A percentile compares a stretch with the other conserved stretches of the same genome.
These are phyloP conservation scores for Sternotherus odoratus DNA, from an alignment of 2,797 vertebrate genomes.

Conservation along the genomic window DNA sequence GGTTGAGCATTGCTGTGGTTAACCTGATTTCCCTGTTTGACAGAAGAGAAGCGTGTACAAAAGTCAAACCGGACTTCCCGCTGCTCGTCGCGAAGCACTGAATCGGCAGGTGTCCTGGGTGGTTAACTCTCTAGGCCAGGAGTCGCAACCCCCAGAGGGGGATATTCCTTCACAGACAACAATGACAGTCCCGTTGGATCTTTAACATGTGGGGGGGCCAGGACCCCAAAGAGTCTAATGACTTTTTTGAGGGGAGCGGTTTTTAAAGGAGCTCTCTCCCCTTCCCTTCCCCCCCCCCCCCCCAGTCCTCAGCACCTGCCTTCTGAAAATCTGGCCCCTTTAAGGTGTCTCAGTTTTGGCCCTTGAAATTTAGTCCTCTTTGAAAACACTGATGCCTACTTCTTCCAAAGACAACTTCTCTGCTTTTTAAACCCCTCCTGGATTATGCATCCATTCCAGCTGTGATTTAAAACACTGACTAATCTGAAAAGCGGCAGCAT, in stretches of 20 bases:
- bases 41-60: slow-evolving; percentile 8
- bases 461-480: slow-evolving; percentile 21
- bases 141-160: slow-evolving; percentile 5
- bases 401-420: not conserved
- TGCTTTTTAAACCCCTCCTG: not conserved
- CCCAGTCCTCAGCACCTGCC: not conserved
- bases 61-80: slow-evolving; percentile 19
- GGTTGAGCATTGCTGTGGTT: not conserved
- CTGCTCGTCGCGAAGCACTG: slow-evolving; percentile 67
- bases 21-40: slow-evolving; percentile 65
- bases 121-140: slow-evolving; percentile 56
- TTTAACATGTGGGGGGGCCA: not conserved
- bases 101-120: slow-evolving; percentile 56
- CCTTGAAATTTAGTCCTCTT: not conserved
- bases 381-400: not conserved
- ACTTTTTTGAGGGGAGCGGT: not conserved
- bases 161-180: not conserved
- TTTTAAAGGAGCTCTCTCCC: not conserved
- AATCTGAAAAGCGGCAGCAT: not conserved
- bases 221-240: not conserved
- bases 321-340: not conserved
- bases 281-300: accelerated
- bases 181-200: slow-evolving; percentile 11
- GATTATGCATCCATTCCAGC: not conserved
- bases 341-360: not conserved